phyloP scores from a whole-genome alignment of 1,140 invertebrate species.

The Psix sp. region DNA sequence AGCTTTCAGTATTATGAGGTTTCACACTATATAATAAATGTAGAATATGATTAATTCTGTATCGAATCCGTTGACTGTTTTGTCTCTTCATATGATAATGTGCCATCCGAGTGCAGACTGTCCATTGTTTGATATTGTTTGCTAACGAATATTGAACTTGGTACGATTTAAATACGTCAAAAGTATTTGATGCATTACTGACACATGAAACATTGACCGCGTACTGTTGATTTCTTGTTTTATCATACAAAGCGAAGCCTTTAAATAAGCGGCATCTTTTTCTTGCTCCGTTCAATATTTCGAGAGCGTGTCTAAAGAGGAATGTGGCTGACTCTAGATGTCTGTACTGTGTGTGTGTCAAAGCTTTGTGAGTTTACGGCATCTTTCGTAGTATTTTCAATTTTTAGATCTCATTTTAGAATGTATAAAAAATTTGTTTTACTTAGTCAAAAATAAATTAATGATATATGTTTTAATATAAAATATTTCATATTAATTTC shows the following conservation, averaged over 20 bases:
- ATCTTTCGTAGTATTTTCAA: too few relatives aligned
- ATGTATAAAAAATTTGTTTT: not conserved
- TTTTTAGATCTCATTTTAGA: too few relatives aligned
- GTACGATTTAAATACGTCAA: constrained; percentile 35
- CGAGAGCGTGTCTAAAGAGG: constrained; percentile 62
- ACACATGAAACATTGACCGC: constrained; percentile 43
- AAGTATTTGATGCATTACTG: too few relatives aligned
- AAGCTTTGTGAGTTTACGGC: too few relatives aligned
- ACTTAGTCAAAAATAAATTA: too few relatives aligned
- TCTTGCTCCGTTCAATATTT: constrained; percentile 45
- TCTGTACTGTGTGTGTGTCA: too few relatives aligned
- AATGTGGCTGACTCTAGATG: too few relatives aligned
- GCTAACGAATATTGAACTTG: constrained; percentile 43
- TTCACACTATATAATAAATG: constrained; percentile 25
- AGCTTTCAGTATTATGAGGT: constrained; percentile 16
- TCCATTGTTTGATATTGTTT: constrained; percentile 46
- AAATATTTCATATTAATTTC: too few relatives aligned
- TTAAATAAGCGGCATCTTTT: constrained; percentile 22
- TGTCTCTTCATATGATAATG: constrained; percentile 55
- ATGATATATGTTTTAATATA: too few relatives aligned
- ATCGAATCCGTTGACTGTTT: constrained; percentile 45
- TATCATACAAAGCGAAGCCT: constrained; percentile 6
- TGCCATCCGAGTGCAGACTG: constrained; percentile 33
- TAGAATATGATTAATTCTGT: constrained; percentile 54
- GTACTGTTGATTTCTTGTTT: constrained; percentile 34